A percentile compares a stretch with the other conserved stretches of the same genome.
phyloP scores from a whole-genome alignment of 1,140 invertebrate species.

The Danaus plexippus region DNA sequence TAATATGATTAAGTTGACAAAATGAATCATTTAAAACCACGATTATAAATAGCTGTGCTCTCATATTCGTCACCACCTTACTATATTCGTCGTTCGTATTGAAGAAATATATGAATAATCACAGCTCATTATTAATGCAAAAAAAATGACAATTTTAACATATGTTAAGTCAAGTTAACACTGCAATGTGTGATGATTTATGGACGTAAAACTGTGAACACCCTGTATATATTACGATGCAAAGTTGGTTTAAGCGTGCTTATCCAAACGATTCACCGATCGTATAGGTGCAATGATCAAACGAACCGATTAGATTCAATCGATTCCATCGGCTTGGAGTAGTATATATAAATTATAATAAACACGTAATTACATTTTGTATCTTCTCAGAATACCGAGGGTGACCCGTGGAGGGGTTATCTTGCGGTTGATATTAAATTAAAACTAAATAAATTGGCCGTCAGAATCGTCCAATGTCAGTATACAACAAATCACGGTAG shows the following conservation, averaged over 20 bases:
- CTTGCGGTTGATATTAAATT: constrained; percentile 46
- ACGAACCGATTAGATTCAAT: constrained; percentile 22
- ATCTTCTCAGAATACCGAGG: constrained; percentile 55
- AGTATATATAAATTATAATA: not conserved
- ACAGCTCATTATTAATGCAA: too few species aligned
- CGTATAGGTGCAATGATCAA: too few species aligned
- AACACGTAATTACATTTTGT: constrained; percentile 5
- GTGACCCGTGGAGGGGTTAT: constrained; percentile 51
- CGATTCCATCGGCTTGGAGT: constrained; percentile 18
- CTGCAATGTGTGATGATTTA: too few species aligned
- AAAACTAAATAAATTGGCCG: constrained; percentile 55
- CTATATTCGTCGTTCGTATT: too few species aligned
- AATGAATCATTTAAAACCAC: too few species aligned
- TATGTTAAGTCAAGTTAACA: too few species aligned
- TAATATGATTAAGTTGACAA: too few species aligned
- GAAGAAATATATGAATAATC: too few species aligned
- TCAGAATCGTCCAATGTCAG: constrained; percentile 41
- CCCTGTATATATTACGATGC: not conserved
- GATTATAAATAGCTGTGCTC: too few species aligned
- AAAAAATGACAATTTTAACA: too few species aligned
- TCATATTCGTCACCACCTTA: too few species aligned
- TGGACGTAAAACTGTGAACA: not conserved
- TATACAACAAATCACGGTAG: constrained; percentile 21
- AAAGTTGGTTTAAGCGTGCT: not conserved
- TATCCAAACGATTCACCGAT: constrained; percentile 5